Percentiles rank a stretch among this genome's conserved stretches.
phyloP scores from a whole-genome alignment of 2,888 invertebrate genomes.

The Phytoseiulus persimilis region DNA sequence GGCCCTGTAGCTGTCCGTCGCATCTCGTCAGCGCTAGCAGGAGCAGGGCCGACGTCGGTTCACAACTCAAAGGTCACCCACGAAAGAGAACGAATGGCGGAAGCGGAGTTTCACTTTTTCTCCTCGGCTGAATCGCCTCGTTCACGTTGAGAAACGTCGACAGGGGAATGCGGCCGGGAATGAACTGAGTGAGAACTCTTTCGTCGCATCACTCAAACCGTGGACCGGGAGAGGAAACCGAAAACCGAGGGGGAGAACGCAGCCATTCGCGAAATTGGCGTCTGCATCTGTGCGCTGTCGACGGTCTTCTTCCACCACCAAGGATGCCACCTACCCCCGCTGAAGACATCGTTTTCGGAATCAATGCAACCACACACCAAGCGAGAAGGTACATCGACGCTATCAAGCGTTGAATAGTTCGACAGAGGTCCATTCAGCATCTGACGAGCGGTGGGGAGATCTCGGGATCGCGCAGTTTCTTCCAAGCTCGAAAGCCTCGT shows the following conservation, averaged over 20 bases:
- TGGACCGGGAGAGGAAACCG: neutral
- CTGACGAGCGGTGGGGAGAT: too few relatives aligned
- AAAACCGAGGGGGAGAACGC: neutral
- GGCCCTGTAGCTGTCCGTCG: too few relatives aligned
- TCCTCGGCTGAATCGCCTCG: neutral
- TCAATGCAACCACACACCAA: too few relatives aligned
- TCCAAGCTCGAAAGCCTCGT: too few relatives aligned
- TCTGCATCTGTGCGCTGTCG: neutral
- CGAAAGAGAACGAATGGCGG: neutral
- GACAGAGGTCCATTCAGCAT: too few relatives aligned
- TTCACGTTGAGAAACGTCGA: neutral
- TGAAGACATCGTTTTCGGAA: neutral
- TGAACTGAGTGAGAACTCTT: neutral
- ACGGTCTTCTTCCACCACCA: neutral
- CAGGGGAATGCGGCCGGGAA: neutral
- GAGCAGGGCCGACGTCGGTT: neutral
- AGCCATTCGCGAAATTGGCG: neutral
- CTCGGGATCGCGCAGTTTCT: too few relatives aligned
- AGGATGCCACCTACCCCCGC: neutral
- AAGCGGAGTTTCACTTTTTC: neutral
- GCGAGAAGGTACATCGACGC: too few relatives aligned
- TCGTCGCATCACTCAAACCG: neutral
- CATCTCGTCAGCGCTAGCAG: too few relatives aligned
- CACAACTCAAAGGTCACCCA: neutral
- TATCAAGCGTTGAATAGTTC: too few relatives aligned